These are phyloP conservation scores for Unio pictorum DNA, from an alignment of 2,888 invertebrate species.

Conservation along the genomic window DNA sequence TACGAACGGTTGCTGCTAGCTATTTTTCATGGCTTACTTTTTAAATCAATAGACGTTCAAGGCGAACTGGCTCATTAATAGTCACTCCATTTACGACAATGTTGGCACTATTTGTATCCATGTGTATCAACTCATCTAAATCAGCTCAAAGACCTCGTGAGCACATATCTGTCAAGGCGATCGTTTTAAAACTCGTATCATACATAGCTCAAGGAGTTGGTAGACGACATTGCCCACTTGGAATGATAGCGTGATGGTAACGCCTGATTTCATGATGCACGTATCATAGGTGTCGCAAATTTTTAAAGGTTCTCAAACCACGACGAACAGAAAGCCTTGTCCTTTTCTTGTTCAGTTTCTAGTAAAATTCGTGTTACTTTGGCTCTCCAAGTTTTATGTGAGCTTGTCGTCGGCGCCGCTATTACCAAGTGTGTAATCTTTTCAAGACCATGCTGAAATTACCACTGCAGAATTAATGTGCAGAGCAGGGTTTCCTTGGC, in stretches of 20 bases:
- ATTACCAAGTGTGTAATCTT: neutral
- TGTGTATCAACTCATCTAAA: conserved; percentile 1
- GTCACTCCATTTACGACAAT: neutral
- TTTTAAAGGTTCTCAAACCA: neutral
- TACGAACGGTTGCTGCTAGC: neutral
- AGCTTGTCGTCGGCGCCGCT: neutral
- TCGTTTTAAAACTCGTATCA: neutral
- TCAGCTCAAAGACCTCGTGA: neutral
- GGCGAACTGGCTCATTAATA: neutral
- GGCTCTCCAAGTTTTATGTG: neutral
- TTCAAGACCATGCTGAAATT: too few relatives aligned
- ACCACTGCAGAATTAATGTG: too few relatives aligned
- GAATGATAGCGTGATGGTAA: conserved; percentile 1
- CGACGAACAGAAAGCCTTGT: neutral
- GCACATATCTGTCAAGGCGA: neutral
- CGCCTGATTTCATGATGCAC: neutral
- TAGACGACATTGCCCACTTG: conserved; percentile 6
- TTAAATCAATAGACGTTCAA: neutral
- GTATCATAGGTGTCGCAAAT: conserved; percentile 1
- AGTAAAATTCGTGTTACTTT: neutral
- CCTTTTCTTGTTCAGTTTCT: neutral
- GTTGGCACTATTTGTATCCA: conserved; percentile 1
- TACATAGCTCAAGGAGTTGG: neutral
- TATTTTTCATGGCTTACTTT: neutral
- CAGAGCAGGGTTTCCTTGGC: too few relatives aligned